phyloP scores from a whole-genome alignment of 2,797 vertebrate genomes.

The Ciconia nigra region DNA sequence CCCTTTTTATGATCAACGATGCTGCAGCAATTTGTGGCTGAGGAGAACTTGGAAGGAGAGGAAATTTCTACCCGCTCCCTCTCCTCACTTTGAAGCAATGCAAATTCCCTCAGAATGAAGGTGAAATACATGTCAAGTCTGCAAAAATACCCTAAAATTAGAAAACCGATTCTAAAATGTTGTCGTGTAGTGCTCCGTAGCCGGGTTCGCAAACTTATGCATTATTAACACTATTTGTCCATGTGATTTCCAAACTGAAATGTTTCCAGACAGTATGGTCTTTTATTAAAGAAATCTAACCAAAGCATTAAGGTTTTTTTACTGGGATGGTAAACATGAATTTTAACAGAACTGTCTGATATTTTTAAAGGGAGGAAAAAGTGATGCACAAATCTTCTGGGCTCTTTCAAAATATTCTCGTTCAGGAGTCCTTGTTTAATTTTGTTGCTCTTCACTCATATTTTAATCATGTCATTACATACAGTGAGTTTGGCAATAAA shows the following conservation, averaged over 20 bases:
- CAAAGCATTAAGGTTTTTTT: not conserved
- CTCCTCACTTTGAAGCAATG: not conserved
- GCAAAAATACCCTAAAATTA: not conserved
- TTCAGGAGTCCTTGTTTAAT: not conserved
- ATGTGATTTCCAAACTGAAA: not conserved
- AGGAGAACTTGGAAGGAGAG: not conserved
- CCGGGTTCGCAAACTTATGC: not conserved
- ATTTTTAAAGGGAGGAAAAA: not conserved
- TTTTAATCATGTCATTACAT: not conserved
- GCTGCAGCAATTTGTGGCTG: not conserved
- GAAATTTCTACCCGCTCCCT: not conserved
- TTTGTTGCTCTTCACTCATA: not conserved
- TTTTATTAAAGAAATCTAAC: not conserved
- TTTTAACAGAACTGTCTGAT: not conserved
- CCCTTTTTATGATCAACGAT: not conserved
- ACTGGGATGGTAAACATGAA: not conserved
- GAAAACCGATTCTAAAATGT: not conserved
- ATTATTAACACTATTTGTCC: constrained; percentile 10
- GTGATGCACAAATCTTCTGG: not conserved
- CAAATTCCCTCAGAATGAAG: not conserved
- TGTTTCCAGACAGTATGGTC: not conserved
- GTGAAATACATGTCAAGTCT: not conserved
- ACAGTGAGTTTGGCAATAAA: not conserved
- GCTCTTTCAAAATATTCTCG: not conserved
- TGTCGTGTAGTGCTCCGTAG: not conserved